Conservation (phyloP, 2,888 invertebrate genomes). For the Parascotia fuliginaria region DNA sequence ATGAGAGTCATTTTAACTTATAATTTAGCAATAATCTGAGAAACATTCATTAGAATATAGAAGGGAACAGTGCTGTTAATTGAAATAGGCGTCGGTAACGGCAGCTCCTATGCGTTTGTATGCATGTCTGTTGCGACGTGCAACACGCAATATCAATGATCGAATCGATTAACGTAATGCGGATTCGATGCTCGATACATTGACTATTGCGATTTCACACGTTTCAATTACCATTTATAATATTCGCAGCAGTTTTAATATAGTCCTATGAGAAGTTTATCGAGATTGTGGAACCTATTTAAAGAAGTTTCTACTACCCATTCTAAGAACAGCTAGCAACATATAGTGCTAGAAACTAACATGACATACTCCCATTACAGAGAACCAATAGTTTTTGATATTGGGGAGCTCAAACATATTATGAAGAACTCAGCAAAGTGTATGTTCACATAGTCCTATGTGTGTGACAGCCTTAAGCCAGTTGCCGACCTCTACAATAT, state of each 20-base stretch:
- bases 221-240: background rate
- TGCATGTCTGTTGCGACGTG: slow-evolving; percentile 25
- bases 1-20: background rate
- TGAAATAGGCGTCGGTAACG: background rate
- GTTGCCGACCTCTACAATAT: background rate
- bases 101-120: slow-evolving; percentile 15
- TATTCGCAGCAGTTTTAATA: background rate
- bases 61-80: background rate
- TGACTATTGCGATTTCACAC: slow-evolving; percentile 12
- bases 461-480: too few relatives aligned
- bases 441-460: too few relatives aligned
- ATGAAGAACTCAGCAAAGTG: too few relatives aligned
- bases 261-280: background rate
- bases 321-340: too few relatives aligned
- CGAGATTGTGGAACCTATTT: too few relatives aligned
- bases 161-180: slow-evolving; percentile 34
- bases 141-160: slow-evolving; percentile 41
- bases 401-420: too few relatives aligned
- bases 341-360: too few relatives aligned
- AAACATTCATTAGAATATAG: background rate
- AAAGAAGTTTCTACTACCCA: too few relatives aligned
- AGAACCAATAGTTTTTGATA: too few relatives aligned
- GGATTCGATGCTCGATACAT: slow-evolving; percentile 2
- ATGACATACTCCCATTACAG: too few relatives aligned
- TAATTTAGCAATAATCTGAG: background rate